A percentile compares a stretch with the other conserved stretches of the same genome.
Conservation (phyloP, 2,888 invertebrate genomes). For the Metacarcinus magister region DNA sequence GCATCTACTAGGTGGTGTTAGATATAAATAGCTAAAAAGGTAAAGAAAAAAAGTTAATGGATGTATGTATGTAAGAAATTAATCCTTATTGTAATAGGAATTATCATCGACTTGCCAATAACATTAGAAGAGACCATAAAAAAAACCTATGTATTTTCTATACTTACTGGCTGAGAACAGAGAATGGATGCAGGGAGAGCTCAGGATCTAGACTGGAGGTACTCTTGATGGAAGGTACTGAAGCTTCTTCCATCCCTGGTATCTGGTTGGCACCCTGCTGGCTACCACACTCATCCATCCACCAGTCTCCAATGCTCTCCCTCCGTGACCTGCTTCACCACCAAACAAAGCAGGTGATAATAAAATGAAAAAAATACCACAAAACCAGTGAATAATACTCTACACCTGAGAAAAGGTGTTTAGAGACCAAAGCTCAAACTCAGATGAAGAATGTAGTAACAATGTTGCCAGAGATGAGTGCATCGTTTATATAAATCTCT, state of each 20-base stretch:
- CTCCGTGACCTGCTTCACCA: conserved; percentile 66
- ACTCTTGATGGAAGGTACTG: conserved; percentile 78
- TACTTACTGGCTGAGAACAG: conserved; percentile 76
- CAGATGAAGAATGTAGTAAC: not conserved
- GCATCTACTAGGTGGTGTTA: no score
- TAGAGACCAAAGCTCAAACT: not conserved
- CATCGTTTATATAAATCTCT: no score
- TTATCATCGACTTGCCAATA: no score
- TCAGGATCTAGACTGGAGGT: conserved; percentile 78
- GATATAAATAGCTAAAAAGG: no score
- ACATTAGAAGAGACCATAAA: not conserved
- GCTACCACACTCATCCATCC: conserved; percentile 73
- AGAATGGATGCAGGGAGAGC: conserved; percentile 74
- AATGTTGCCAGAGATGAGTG: not conserved
- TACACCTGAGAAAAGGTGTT: not conserved
- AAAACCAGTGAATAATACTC: not conserved
- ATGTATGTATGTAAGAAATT: no score
- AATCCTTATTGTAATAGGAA: no score
- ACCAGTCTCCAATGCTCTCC: conserved; percentile 78
- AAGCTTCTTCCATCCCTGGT: conserved; percentile 70
- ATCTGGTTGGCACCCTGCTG: conserved; percentile 58
- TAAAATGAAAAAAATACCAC: not conserved
- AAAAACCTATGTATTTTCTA: not conserved
- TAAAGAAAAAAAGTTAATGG: no score
- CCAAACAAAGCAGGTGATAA: not conserved